A percentile compares a stretch with the other conserved stretches of the same genome.
Conservation (phyloP, 2,113 vertebrate genomes). For the Myodes glareolus region DNA sequence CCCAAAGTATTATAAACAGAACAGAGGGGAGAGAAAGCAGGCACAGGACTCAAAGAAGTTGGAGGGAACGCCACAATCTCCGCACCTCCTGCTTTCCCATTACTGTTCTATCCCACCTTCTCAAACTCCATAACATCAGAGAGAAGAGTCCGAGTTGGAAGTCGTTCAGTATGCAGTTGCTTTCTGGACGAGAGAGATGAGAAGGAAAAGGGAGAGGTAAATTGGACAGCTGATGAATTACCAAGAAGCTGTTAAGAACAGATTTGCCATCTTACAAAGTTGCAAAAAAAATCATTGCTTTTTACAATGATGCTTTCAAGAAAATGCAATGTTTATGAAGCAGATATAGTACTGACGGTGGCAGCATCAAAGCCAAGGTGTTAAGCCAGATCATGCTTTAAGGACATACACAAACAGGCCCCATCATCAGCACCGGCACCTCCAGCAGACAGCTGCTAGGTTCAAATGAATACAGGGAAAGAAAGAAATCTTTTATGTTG, state of each 20-base stretch:
- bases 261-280: conserved; percentile 42
- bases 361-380: conserved; percentile 40
- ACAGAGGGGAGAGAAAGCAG: conserved; percentile 31
- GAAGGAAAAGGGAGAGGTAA: conserved; percentile 49
- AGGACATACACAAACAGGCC: background rate
- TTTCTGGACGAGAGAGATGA: conserved; percentile 41
- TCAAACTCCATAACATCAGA: conserved; percentile 25
- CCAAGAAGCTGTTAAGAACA: conserved; percentile 55
- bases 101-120: background rate
- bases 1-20: conserved; percentile 23
- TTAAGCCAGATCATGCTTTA: conserved; percentile 15
- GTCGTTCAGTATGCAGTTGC: background rate
- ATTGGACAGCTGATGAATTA: conserved; percentile 52
- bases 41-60: background rate
- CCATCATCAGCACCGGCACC: background rate
- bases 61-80: background rate
- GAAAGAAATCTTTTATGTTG: background rate
- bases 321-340: conserved; percentile 34
- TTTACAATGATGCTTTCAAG: conserved; percentile 48
- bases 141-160: background rate
- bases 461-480: conserved; percentile 25
- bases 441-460: background rate
- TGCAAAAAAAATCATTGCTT: conserved; percentile 45
- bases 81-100: background rate
- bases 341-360: background rate